Percentiles rank a stretch among this genome's conserved stretches.
Evolutionary conservation across 2,113 vertebrate species (phyloP).

Genomic region (Myotis davidii): DNA sequence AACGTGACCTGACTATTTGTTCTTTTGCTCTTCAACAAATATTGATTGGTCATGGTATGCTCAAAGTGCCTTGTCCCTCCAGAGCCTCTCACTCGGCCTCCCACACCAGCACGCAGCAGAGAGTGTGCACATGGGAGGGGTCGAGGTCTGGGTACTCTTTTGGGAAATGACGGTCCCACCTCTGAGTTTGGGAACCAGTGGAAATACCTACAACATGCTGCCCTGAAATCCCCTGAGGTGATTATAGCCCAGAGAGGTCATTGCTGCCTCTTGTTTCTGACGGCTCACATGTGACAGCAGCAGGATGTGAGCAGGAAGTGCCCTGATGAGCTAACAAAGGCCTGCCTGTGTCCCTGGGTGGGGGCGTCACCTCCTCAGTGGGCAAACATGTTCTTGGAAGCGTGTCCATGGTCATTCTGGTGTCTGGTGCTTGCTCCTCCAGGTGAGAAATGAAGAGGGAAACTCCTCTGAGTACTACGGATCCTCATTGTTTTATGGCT

Average conservation of each 20-base stretch:
- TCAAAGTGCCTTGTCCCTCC: neutral
- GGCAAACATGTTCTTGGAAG: neutral
- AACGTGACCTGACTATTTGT: neutral
- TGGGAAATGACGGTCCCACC: neutral
- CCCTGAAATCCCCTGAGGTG: neutral
- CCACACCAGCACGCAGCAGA: neutral
- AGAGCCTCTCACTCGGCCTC: neutral
- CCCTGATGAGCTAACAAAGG: neutral
- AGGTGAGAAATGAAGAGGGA: neutral
- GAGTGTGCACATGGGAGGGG: fast-evolving
- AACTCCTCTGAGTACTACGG: neutral
- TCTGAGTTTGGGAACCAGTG: neutral
- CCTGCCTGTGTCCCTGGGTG: neutral
- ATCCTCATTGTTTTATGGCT: neutral
- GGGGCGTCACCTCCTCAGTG: neutral
- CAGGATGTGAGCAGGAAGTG: neutral
- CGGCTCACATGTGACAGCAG: neutral
- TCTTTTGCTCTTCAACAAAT: neutral
- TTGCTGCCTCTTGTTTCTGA: neutral
- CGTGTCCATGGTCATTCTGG: neutral
- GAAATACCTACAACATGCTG: neutral
- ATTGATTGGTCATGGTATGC: neutral
- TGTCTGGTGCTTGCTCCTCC: neutral
- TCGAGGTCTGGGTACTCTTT: neutral
- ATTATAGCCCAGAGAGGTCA: neutral